Base-by-base conservation (phyloP, 1,140 invertebrate species). In the Teleopsis dalmanni region DNA sequence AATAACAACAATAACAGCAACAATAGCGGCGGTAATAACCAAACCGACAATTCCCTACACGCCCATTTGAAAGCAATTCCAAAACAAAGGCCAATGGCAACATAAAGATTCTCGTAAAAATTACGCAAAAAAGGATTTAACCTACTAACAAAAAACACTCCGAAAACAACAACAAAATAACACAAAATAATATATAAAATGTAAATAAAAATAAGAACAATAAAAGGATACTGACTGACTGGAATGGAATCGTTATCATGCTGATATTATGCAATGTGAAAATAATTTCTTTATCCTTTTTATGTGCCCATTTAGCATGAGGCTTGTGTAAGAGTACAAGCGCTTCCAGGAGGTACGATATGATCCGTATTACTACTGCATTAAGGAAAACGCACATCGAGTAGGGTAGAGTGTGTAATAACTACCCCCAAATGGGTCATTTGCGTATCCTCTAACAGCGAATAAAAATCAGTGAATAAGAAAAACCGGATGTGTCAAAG, bases 261-360 rank as follows among this genome's bases (percentile, higher is more conserved):
- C 6, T 6, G 10, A 41, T 41, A 8, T 10, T 31, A 57, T 61
- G 59, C 56, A 65, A 68, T 65, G 65, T 54, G 64, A 68, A 68
- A 68, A 68, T 67, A 68, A 68, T 68, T 68, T 67, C 64, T 67
- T 67, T 67, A 67, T 67, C 64, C 64, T 60, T 68, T 67, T 68
- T 68, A 68, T 68, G 60, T 63, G 60, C 54, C 61, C 65, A 68
- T 68, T 68, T 66, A 64, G 60, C 64, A 62, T 67, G 64, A 64
- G 65, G 36, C 8, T 8, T 34, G 26, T 21, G 27, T 22, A 50
- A n/a, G 22, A 40, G n/a, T 18, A 31, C 22, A 7, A 14, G 34
- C 53, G 53, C 47, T 47, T 47, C 51, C 38, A 14, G 18, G 14
- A 37, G 22, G 47, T 7, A 26, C 33, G 18, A 41, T 27, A 18